Evolutionary conservation across 2,113 vertebrate species (phyloP).

Genomic region (Romanogobio albipinnatus): DNA sequence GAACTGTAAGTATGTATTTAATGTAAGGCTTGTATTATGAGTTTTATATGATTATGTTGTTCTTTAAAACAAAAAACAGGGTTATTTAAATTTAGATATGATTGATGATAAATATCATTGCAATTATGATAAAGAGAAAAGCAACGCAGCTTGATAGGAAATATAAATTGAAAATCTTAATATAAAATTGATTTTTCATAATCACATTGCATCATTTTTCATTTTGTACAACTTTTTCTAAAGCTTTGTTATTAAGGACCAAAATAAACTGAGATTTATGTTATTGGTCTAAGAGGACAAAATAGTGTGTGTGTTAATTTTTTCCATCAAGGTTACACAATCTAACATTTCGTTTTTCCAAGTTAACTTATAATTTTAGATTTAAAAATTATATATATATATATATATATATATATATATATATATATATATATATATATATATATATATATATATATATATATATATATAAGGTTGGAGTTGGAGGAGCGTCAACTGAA

Average conservation of each 20-base stretch:
- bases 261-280: conserved; percentile 60
- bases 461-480: no score
- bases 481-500: no score
- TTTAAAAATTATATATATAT: neutral
- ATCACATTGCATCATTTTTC: conserved; percentile 26
- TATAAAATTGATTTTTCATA: conserved; percentile 53
- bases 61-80: conserved; percentile 54
- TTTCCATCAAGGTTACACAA: neutral
- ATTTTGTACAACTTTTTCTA: conserved; percentile 47
- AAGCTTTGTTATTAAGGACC: conserved; percentile 58
- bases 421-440: neutral
- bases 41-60: conserved; percentile 58
- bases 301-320: conserved; percentile 8
- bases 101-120: conserved; percentile 34
- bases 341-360: neutral
- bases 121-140: conserved; percentile 30
- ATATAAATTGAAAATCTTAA: conserved; percentile 51
- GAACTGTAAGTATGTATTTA: conserved; percentile 72
- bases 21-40: conserved; percentile 62
- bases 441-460: no score
- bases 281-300: neutral
- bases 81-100: conserved; percentile 62
- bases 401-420: neutral
- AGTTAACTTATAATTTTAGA: neutral
- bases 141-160: conserved; percentile 18